phyloP scores from a whole-genome alignment of 1,140 invertebrate species.

The Anthonomus grandis region DNA sequence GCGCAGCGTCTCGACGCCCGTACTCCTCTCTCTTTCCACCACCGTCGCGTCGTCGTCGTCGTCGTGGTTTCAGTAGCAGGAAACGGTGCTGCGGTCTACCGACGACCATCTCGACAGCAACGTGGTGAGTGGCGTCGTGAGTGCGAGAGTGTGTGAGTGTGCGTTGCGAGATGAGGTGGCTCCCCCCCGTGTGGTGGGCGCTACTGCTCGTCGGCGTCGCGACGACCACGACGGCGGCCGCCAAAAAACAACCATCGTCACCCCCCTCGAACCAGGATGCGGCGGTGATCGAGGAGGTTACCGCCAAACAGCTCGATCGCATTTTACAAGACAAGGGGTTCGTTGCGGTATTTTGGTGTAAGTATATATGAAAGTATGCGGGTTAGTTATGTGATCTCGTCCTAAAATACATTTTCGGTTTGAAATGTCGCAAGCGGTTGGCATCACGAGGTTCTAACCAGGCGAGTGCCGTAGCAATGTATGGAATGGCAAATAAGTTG shows the following conservation, averaged over 20 bases:
- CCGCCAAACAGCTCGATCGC: slow-evolving; percentile 84
- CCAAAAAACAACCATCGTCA: slow-evolving; percentile 45
- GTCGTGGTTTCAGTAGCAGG: no score
- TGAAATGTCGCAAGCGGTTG: not conserved
- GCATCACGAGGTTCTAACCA: not conserved
- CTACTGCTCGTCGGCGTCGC: no score
- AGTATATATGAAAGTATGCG: no score
- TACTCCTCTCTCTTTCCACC: no score
- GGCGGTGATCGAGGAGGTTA: slow-evolving; percentile 87
- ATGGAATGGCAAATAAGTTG: not conserved
- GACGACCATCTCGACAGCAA: no score
- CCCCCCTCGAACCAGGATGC: slow-evolving; percentile 54
- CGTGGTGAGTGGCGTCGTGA: no score
- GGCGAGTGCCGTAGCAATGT: not conserved
- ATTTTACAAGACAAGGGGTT: slow-evolving; percentile 86
- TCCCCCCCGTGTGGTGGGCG: no score
- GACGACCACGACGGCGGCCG: slow-evolving; percentile 51
- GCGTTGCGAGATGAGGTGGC: no score
- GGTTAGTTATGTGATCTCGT: not conserved
- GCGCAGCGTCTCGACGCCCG: no score
- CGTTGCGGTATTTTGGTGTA: slow-evolving; percentile 95
- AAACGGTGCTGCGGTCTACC: no score
- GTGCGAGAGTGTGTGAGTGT: no score
- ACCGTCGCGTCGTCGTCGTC: no score
- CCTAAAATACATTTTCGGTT: slow-evolving; percentile 5